Evolutionary conservation across 64 coral and sea anemone genomes (phyloP).

Genomic region (Stichodactyla mertensii): DNA sequence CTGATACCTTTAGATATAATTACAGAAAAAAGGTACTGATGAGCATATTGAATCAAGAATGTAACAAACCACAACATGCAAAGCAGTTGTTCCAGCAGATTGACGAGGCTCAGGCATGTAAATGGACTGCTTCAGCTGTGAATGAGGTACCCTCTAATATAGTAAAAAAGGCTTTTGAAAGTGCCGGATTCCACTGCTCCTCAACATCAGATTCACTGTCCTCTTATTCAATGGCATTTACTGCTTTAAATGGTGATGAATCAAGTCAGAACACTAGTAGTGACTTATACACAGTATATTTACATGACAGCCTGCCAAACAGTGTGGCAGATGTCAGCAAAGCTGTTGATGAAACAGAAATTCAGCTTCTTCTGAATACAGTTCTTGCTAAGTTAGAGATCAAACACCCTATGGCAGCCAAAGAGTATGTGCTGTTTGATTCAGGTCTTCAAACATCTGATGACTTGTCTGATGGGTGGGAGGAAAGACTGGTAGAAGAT

Average conservation of each 20-base stretch:
- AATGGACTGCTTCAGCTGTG: conserved; percentile 5
- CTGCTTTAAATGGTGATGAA: conserved; percentile 16
- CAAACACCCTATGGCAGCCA: background rate
- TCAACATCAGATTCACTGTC: conserved; percentile 16
- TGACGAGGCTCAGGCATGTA: background rate
- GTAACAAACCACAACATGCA: background rate
- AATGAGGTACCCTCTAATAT: background rate
- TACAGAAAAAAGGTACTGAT: conserved; percentile 20
- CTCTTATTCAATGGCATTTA: conserved; percentile 33
- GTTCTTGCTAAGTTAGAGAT: background rate
- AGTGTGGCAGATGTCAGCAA: conserved; percentile 5
- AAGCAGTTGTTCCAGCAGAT: conserved; percentile 12
- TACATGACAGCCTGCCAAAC: background rate
- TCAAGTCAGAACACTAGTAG: background rate
- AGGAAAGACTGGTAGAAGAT: conserved; percentile 15
- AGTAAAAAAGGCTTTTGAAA: conserved; percentile 12
- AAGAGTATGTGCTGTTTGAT: conserved; percentile 19
- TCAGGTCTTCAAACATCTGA: background rate
- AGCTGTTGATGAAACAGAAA: conserved; percentile 9
- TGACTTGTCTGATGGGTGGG: conserved; percentile 26
- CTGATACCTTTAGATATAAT: background rate
- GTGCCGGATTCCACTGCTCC: background rate
- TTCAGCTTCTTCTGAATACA: conserved; percentile 6
- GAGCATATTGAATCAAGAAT: background rate
- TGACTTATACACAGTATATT: conserved; percentile 12